Base-by-base conservation (phyloP, 1,140 invertebrate genomes). In the Drosophila kohkoa region DNA sequence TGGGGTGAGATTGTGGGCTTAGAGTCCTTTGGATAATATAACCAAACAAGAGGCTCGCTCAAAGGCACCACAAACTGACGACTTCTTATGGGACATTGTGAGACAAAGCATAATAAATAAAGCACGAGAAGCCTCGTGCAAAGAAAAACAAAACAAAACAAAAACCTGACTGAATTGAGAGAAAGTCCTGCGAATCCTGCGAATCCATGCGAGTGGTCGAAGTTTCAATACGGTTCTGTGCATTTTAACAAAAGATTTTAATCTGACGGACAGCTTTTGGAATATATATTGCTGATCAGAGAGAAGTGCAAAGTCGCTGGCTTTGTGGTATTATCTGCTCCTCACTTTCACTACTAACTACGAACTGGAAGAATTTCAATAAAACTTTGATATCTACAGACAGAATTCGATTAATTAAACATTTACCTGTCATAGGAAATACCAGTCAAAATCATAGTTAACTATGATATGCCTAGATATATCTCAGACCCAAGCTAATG, bases 1-100 rank as follows among this genome's bases (percentile, higher is more conserved):
- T 41, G 55, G 32, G 7, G 30, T 13, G 45, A 16, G 46, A 11
- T 8, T 52, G 70, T 43, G 70, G 41, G 63, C 70, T 67, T 67
- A 59, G 20, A 73, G 71, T 51, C 62, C 69, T 73, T 73, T 73
- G 69, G 69, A 67, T 77, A 73, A 77, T 77, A 71, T 60, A 73
- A 41, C 54, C 75, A 67, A 77, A 73, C 69, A 77, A 75, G 43
- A 59, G 63, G 55, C 16, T 49, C 28, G 57, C 63, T 55, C 57
- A 67, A 49, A 77, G 62, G 63, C 74, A 46, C 41, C 54, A 35
- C 32, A 46, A 30, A 48, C 62, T 62, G 76, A 75, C 72, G 80
- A 80, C 82, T 87, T 82, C 80, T 87, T 80, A 64, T 48, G 83
- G 85, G 77, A 77, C 80, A 87, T 82, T 87, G 82, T 88, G 54